A percentile compares a stretch with the other conserved stretches of the same genome.
Conservation (phyloP, 30 jellyfish, hydroid and myxozoan species). For the Rhopilema esculentum region DNA sequence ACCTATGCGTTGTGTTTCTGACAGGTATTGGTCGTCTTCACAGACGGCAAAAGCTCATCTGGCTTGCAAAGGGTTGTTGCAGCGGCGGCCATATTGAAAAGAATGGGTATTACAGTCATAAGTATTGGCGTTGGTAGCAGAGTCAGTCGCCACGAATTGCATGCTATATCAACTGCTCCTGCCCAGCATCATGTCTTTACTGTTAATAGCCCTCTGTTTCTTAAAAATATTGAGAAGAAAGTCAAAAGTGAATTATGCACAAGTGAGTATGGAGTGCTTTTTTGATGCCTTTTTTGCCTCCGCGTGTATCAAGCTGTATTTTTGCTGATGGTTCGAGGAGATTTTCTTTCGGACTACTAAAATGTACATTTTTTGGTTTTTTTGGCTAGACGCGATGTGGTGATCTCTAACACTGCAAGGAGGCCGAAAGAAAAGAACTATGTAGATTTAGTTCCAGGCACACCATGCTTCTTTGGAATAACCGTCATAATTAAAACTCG, state of each 20-base stretch:
- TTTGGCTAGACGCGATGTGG: no score
- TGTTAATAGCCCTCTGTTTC: constrained; percentile 5
- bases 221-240: constrained; percentile 30
- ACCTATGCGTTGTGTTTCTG: background rate
- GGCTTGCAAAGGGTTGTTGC: constrained; percentile 9
- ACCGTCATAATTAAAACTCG: no score
- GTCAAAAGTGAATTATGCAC: constrained; percentile 45
- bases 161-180: constrained; percentile 53
- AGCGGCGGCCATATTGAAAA: constrained; percentile 44
- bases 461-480: no score
- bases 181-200: constrained; percentile 37
- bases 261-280: constrained; percentile 12
- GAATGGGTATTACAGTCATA: constrained; percentile 6
- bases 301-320: background rate
- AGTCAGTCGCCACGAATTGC: constrained; percentile 24
- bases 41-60: constrained; percentile 62
- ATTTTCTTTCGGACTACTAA: background rate
- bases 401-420: no score
- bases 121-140: constrained; percentile 55
- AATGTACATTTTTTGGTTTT: no score
- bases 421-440: no score
- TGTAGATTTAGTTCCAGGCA: no score
- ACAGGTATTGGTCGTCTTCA: constrained; percentile 56
- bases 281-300: no score
- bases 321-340: background rate